phyloP scores from a whole-genome alignment of 2,113 vertebrate genomes.

The Microtus montanus region DNA sequence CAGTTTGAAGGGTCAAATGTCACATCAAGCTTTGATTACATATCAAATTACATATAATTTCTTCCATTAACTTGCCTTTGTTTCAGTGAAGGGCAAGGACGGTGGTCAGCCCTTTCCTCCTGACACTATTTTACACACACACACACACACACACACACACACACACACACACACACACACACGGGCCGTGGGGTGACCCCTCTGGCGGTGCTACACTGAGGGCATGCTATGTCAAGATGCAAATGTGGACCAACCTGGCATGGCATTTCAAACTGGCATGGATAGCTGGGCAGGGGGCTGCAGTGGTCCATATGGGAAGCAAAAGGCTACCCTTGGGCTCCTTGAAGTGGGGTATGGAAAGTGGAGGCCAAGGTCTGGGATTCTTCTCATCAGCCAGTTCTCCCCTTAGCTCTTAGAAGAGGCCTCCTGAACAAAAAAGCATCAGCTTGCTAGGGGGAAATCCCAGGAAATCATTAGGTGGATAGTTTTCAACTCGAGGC shows the following conservation, averaged over 20 bases:
- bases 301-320: background rate
- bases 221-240: rapidly evolving
- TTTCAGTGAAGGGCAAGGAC: background rate
- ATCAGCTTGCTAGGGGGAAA: background rate
- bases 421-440: background rate
- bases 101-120: background rate
- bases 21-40: background rate
- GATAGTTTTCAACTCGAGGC: background rate
- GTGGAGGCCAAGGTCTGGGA: background rate
- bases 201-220: background rate
- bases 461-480: background rate
- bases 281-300: too few species aligned
- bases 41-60: background rate
- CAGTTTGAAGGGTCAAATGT: background rate
- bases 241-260: background rate
- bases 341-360: background rate
- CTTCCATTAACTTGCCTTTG: background rate
- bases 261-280: background rate
- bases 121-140: background rate
- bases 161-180: too few species aligned
- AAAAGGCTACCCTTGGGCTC: background rate
- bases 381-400: background rate
- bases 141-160: too few species aligned
- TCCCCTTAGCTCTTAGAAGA: background rate
- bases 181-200: rapidly evolving